phyloP scores from a whole-genome alignment of 1,140 invertebrate genomes.

The Lepidurus couesii region DNA sequence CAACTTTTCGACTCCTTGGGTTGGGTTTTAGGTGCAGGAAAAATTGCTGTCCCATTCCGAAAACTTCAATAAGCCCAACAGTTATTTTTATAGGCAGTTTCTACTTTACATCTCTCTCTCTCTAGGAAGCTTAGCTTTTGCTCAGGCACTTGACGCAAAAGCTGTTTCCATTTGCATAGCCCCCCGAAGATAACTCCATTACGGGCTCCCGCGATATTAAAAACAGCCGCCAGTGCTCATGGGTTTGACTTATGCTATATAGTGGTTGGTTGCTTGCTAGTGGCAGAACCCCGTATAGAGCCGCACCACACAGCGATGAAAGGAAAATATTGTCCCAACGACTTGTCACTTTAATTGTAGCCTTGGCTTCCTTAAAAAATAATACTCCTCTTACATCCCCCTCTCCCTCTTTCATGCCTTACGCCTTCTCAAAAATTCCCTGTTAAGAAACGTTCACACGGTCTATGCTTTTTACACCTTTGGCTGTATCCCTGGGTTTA shows the following conservation, averaged over 20 bases:
- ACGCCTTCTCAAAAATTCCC: background rate
- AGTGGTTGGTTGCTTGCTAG: no score
- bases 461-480: background rate
- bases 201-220: conserved; percentile 14
- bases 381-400: no score
- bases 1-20: background rate
- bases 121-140: background rate
- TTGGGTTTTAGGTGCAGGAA: no score
- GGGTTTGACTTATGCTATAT: no score
- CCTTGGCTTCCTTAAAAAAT: background rate
- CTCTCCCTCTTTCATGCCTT: background rate
- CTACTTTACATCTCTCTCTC: conserved; percentile 1
- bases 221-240: background rate
- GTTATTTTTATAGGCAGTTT: background rate
- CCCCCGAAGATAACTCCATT: conserved; percentile 10
- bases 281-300: background rate
- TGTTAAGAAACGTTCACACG: background rate
- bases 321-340: conserved; percentile 15
- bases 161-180: conserved; percentile 14
- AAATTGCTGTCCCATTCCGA: no score
- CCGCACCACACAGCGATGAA: background rate
- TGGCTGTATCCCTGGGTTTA: background rate
- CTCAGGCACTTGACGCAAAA: background rate
- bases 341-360: conserved; percentile 9
- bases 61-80: background rate